Evolutionary conservation across 1,140 invertebrate species (phyloP).

Genomic region (Hyposmocoma kahamanoa): DNA sequence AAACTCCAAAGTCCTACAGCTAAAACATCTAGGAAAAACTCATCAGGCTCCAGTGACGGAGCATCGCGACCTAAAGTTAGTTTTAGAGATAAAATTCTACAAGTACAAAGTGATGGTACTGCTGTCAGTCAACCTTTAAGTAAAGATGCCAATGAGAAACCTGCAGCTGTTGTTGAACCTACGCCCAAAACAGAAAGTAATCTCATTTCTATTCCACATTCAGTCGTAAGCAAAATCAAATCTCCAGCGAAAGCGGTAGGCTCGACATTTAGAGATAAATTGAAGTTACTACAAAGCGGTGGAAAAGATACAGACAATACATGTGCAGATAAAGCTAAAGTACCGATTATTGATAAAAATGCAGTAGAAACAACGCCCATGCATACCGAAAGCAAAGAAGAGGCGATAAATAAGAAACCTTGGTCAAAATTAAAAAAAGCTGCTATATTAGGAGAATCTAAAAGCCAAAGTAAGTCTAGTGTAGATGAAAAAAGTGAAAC

Average conservation of each 20-base stretch:
- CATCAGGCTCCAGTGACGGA: slow-evolving; percentile 67
- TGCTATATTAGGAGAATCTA: slow-evolving; percentile 67
- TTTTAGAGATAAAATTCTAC: slow-evolving; percentile 70
- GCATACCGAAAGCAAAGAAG: slow-evolving; percentile 44
- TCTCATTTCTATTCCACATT: slow-evolving; percentile 68
- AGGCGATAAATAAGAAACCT: slow-evolving; percentile 59
- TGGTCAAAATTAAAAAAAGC: slow-evolving; percentile 76
- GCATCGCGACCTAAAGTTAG: slow-evolving; percentile 66
- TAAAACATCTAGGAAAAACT: slow-evolving; percentile 67
- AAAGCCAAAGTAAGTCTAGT: slow-evolving; percentile 50
- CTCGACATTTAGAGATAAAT: slow-evolving; percentile 63
- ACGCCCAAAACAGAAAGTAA: slow-evolving; percentile 63
- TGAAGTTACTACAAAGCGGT: slow-evolving; percentile 61
- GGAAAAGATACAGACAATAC: slow-evolving; percentile 41
- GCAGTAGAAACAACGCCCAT: slow-evolving; percentile 34
- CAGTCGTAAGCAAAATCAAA: slow-evolving; percentile 71
- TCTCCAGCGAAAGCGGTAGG: slow-evolving; percentile 67
- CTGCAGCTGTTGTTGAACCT: slow-evolving; percentile 56
- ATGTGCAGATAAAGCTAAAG: slow-evolving; percentile 41
- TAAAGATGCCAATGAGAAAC: slow-evolving; percentile 58
- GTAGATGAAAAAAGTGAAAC: slow-evolving; percentile 40
- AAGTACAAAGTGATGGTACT: slow-evolving; percentile 68
- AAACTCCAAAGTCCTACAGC: slow-evolving; percentile 66
- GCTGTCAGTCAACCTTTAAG: slow-evolving; percentile 59
- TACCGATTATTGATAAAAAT: slow-evolving; percentile 33